A percentile compares a stretch with the other conserved stretches of the same genome.
These are phyloP conservation scores for Drosophila tani DNA, from an alignment of 1,140 invertebrate species.

Conservation along the genomic window DNA sequence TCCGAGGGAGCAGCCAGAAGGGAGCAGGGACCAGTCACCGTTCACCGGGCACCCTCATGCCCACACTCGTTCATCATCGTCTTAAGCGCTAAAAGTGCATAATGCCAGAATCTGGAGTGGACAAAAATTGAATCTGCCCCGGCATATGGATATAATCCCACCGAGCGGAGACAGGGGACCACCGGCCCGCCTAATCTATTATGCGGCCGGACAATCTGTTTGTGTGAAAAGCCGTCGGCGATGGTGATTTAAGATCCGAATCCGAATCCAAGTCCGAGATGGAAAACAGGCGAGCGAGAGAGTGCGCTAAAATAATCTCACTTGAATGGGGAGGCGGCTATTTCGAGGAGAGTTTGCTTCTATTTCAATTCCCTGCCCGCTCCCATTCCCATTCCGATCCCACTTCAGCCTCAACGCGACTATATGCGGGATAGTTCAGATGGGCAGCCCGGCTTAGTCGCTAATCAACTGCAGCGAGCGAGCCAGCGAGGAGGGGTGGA, in stretches of 20 bases:
- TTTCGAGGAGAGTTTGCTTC: slow-evolving; percentile 40
- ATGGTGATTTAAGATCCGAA: slow-evolving; percentile 67
- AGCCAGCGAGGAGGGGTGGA: neutral
- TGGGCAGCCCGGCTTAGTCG: slow-evolving; percentile 61
- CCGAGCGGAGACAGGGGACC: slow-evolving; percentile 21
- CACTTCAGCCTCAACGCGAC: slow-evolving; percentile 34
- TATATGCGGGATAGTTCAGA: slow-evolving; percentile 75
- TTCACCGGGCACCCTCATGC: slow-evolving; percentile 26
- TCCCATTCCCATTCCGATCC: neutral
- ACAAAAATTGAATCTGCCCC: slow-evolving; percentile 47
- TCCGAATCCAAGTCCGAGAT: slow-evolving; percentile 23
- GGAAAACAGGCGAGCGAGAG: slow-evolving; percentile 52
- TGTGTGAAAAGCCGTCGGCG: slow-evolving; percentile 60
- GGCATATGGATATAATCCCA: slow-evolving; percentile 45
- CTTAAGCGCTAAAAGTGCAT: slow-evolving; percentile 46
- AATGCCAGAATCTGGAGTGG: slow-evolving; percentile 42
- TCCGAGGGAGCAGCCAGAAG: neutral
- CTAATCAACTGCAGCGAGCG: slow-evolving; percentile 60
- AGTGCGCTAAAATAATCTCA: slow-evolving; percentile 74
- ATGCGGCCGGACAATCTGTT: slow-evolving; percentile 51
- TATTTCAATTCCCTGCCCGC: slow-evolving; percentile 27
- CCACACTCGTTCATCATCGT: slow-evolving; percentile 24
- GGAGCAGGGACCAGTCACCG: neutral
- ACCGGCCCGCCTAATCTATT: slow-evolving; percentile 55
- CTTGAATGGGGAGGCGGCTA: slow-evolving; percentile 50